Evolutionary conservation across 2,113 vertebrate species (phyloP).

Genomic region (Urocitellus parryii): DNA sequence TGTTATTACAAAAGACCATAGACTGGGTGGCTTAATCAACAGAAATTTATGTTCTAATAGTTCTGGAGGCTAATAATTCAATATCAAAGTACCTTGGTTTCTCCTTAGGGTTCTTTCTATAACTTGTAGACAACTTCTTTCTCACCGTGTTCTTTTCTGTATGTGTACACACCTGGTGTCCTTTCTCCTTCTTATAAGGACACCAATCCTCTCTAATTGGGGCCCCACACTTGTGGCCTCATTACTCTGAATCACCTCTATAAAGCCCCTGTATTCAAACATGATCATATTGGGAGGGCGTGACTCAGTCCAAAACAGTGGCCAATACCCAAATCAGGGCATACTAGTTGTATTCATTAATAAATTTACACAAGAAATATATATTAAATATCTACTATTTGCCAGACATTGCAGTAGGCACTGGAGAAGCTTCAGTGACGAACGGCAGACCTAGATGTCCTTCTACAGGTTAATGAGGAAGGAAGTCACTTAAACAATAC

Average conservation of each 20-base stretch:
- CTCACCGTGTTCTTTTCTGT: background rate
- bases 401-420: background rate
- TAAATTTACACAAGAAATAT: background rate
- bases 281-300: background rate
- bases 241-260: conserved; percentile 18
- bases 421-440: background rate
- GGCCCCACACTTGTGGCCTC: background rate
- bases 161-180: background rate
- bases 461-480: background rate
- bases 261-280: background rate
- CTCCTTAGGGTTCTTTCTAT: background rate
- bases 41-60: background rate
- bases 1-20: background rate
- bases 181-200: background rate
- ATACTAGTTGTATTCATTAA: background rate
- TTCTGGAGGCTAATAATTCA: background rate
- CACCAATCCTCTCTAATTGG: background rate
- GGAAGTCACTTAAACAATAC: background rate
- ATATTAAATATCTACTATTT: background rate
- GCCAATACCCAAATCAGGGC: background rate
- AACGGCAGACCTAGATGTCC: background rate
- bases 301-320: background rate
- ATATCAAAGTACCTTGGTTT: background rate
- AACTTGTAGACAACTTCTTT: background rate
- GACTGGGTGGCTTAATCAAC: background rate